phyloP scores from a whole-genome alignment of 2,888 invertebrate genomes.

The Strigamia crassipes region DNA sequence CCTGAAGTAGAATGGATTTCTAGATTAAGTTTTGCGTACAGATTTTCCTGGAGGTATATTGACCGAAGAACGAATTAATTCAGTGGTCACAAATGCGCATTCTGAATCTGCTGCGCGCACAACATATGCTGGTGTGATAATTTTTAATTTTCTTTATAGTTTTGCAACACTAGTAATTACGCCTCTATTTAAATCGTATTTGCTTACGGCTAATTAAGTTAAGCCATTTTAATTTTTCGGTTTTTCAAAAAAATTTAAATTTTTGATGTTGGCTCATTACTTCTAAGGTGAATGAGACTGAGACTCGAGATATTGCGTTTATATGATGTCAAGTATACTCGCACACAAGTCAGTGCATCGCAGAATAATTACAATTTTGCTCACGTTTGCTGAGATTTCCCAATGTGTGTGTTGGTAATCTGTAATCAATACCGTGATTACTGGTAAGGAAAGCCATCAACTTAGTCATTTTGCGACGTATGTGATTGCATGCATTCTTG shows the following conservation, averaged over 20 bases:
- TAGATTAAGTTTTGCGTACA: not conserved
- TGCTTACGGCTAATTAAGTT: not conserved
- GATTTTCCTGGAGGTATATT: not conserved
- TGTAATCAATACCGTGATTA: conserved; percentile 29
- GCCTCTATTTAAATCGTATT: not conserved
- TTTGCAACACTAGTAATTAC: not conserved
- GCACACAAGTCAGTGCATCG: not conserved
- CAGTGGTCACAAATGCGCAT: not conserved
- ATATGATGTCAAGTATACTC: conserved; percentile 19
- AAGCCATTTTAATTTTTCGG: not conserved
- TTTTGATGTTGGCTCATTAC: not conserved
- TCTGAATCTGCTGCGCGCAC: not conserved
- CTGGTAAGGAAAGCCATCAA: conserved; percentile 1
- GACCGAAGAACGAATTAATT: not conserved
- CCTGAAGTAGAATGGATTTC: not conserved
- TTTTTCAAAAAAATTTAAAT: not conserved
- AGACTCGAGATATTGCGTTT: not conserved
- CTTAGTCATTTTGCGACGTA: conserved; percentile 14
- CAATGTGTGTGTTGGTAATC: conserved; percentile 40
- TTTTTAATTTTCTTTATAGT: not conserved
- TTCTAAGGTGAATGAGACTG: not conserved
- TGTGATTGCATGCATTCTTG: conserved; percentile 37
- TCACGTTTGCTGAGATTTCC: conserved; percentile 29
- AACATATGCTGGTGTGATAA: not conserved
- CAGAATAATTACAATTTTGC: conserved; percentile 25